phyloP scores from a whole-genome alignment of 64 coral and sea anemone genomes.

The Montipora efflorescens region DNA sequence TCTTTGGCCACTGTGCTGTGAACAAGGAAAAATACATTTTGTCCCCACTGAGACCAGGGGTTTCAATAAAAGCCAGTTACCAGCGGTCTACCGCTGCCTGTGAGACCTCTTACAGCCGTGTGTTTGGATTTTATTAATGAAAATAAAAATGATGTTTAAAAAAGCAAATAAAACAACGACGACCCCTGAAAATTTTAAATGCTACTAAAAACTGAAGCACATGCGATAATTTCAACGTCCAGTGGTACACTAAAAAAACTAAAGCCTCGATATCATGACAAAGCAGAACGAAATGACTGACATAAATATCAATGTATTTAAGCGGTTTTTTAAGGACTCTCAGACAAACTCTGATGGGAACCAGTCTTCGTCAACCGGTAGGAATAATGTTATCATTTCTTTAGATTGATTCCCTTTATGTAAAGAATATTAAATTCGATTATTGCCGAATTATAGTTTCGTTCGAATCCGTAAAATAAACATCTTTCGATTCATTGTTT shows the following conservation, averaged over 20 bases:
- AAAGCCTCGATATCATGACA: neutral
- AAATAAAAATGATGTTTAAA: no score
- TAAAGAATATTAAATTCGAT: no score
- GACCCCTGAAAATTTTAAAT: no score
- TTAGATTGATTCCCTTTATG: neutral
- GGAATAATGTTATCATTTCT: neutral
- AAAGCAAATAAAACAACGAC: no score
- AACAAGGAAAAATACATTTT: neutral
- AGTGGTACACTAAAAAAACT: neutral
- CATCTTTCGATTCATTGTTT: no score
- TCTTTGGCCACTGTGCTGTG: conserved; percentile 3
- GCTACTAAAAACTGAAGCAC: no score
- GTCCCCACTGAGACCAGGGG: neutral
- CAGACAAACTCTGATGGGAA: neutral
- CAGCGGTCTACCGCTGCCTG: no score
- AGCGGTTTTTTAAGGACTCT: neutral
- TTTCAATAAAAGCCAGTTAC: no score
- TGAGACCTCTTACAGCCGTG: no score
- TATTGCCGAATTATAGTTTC: no score
- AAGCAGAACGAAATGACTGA: neutral
- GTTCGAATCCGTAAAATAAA: no score
- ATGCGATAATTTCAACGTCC: neutral
- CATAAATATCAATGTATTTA: neutral
- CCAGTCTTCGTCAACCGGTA: neutral
- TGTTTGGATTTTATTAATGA: no score